Conservation (phyloP, 2,888 invertebrate species). For the Cremastinae sp. region DNA sequence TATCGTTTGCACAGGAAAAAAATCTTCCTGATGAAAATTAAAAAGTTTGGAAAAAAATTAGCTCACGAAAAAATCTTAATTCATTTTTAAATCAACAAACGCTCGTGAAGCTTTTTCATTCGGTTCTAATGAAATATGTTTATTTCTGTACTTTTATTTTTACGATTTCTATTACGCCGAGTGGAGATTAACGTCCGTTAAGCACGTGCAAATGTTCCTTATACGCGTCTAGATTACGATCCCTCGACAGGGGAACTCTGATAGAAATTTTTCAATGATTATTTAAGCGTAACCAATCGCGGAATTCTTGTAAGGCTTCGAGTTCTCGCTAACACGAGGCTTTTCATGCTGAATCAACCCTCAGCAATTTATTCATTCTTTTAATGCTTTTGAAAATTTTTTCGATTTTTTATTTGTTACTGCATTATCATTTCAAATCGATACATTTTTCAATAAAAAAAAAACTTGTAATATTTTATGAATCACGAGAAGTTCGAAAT, state of each 20-base stretch:
- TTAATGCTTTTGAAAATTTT: too few species aligned
- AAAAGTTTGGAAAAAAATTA: too few species aligned
- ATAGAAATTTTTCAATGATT: slow-evolving; percentile 29
- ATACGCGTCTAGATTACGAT: slow-evolving; percentile 30
- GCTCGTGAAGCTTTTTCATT: too few species aligned
- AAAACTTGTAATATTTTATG: too few species aligned
- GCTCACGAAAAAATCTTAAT: slow-evolving; percentile 4
- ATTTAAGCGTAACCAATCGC: slow-evolving; percentile 39
- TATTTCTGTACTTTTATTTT: background rate
- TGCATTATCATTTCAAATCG: too few species aligned
- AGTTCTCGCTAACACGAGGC: slow-evolving; percentile 2
- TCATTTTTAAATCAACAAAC: too few species aligned
- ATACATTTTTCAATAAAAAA: too few species aligned
- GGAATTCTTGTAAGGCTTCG: background rate
- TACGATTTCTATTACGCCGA: slow-evolving; percentile 12
- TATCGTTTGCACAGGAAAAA: background rate
- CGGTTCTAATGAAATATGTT: background rate
- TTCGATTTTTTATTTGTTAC: too few species aligned
- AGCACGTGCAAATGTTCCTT: background rate
- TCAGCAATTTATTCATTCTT: too few species aligned
- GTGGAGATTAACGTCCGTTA: background rate
- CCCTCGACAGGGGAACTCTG: slow-evolving; percentile 26
- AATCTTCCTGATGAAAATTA: background rate
- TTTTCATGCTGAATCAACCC: too few species aligned
- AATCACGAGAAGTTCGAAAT: too few species aligned